phyloP scores from a whole-genome alignment of 2,797 vertebrate species.

The Enteromius argenteus region DNA sequence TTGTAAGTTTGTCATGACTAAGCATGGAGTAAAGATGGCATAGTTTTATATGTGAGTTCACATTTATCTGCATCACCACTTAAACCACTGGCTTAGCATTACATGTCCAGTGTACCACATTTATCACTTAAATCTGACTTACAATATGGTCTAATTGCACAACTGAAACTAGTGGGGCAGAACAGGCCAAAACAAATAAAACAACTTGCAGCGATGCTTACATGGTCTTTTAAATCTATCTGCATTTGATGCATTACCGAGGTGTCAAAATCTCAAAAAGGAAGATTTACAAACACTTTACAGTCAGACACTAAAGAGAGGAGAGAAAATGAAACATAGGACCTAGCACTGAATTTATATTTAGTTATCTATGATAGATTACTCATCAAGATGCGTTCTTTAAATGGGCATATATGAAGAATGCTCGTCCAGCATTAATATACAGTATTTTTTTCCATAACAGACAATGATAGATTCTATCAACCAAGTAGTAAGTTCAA shows the following conservation, averaged over 20 bases:
- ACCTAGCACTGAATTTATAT: conserved; percentile 23
- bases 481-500: conserved; percentile 37
- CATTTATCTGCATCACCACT: conserved; percentile 17
- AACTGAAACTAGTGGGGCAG: conserved; percentile 5
- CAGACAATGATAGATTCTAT: conserved; percentile 49
- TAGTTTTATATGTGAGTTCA: conserved; percentile 37
- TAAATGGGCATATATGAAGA: conserved; percentile 44
- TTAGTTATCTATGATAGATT: conserved; percentile 43
- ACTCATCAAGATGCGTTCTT: conserved; percentile 47
- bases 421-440: conserved; percentile 32
- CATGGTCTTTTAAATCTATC: conserved; percentile 15
- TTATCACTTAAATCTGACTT: conserved; percentile 35
- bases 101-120: conserved; percentile 28
- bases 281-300: conserved; percentile 34
- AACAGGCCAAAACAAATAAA: conserved; percentile 12
- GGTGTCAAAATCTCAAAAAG: conserved; percentile 30
- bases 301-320: conserved; percentile 6
- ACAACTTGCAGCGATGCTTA: conserved; percentile 3
- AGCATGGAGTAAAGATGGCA: conserved; percentile 56
- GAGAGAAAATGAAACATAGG: conserved; percentile 4
- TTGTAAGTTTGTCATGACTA: conserved; percentile 60
- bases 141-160: conserved; percentile 40
- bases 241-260: conserved; percentile 48
- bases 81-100: conserved; percentile 39
- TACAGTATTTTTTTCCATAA: conserved; percentile 40